Evolutionary conservation across 2,797 vertebrate genomes (phyloP), one percentile per base, ranked within the genome.

Genomic region (Falco novaeseelandiae): DNA sequence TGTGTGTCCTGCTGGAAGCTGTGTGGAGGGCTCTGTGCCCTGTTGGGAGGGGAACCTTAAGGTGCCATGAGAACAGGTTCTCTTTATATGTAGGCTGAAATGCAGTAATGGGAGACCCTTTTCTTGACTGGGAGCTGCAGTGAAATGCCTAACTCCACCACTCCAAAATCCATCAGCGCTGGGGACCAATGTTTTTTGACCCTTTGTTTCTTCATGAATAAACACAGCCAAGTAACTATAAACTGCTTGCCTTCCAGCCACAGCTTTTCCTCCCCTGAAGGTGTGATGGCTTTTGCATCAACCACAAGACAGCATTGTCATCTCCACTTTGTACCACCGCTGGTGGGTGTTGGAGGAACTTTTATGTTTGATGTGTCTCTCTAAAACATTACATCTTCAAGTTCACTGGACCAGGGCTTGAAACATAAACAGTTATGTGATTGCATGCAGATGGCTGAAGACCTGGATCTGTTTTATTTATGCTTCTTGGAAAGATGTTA

Each of bases 111-210:
- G 34, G 44, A 63, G 12, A 14, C 18, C 14, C 13, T 80, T 81
- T 30, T 54, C 30, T 62, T 52, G 26, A 51, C 34, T 12, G 14
- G 38, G 32, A 58, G 23, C 26, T 38, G n/a, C 40, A 61, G 42
- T 23, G 10, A 25, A 42, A 55, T 2, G 0, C 13, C 2, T 0
- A n/a, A 71, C 13, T 32, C 67, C 15, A 13, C 13, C 6, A 0
- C 44, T 59, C 12, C 44, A 16, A 4, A 38, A 4, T 10, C 51
- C 76, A 6, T 3, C 2, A 1, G 7, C 36, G 29, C 21, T 2
- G 8, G 16, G 54, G 29, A 40, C 6, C 14, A 23, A 10, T 2
- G 5, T 2, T 65, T 34, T 20, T 78, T 42, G 57, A 20, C 32
- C 22, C 23, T 59, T n/a, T 13, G 18, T 40, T 40, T 38, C 34